Conservation (phyloP, 2,797 vertebrate genomes). For the Mallotus villosus region DNA sequence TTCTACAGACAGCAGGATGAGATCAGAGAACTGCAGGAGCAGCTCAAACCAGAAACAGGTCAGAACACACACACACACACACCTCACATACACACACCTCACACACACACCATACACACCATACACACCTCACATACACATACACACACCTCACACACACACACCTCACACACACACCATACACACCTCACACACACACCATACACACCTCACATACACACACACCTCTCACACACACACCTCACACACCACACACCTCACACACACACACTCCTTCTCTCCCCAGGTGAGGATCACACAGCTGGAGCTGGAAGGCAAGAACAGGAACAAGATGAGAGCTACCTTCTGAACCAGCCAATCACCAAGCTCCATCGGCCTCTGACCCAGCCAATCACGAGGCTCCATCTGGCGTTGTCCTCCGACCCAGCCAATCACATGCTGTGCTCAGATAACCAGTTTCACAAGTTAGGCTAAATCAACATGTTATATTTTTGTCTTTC, state of each 20-base stretch:
- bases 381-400: constrained; percentile 2
- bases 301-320: constrained; percentile 82
- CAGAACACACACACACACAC: background rate
- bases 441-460: too few relatives aligned
- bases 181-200: background rate
- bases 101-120: too few relatives aligned
- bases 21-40: constrained; percentile 81
- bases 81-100: background rate
- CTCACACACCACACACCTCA: background rate
- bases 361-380: background rate
- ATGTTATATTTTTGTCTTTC: too few relatives aligned
- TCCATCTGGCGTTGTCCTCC: background rate
- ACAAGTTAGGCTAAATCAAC: too few relatives aligned
- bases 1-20: constrained; percentile 91
- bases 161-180: background rate
- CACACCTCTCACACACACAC: background rate
- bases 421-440: background rate
- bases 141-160: too few relatives aligned
- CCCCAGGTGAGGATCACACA: constrained; percentile 76
- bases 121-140: too few relatives aligned
- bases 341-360: constrained; percentile 38
- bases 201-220: background rate
- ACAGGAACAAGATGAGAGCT: constrained; percentile 65
- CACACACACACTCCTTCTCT: background rate
- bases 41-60: constrained; percentile 80